Percentiles rank a stretch among this genome's conserved stretches.
Conservation (phyloP, 2,113 vertebrate genomes). For the Rhabdomys dilectus region DNA sequence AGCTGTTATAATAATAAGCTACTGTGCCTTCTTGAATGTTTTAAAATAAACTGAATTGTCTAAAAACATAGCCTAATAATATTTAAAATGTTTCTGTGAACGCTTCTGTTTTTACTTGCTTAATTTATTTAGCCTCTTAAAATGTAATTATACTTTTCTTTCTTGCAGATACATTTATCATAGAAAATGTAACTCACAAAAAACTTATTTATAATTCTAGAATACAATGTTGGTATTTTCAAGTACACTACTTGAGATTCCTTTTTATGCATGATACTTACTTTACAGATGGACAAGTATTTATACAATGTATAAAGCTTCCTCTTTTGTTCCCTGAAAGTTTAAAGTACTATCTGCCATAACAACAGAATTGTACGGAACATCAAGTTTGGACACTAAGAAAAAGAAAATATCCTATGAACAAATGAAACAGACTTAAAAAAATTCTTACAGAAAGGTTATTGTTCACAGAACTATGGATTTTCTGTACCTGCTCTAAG, state of each 20-base stretch:
- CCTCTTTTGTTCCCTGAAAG: slow-evolving; percentile 3
- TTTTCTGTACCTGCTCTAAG: background rate
- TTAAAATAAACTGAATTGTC: background rate
- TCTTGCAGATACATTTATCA: background rate
- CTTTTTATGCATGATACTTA: background rate
- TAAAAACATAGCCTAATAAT: background rate
- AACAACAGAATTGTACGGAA: slow-evolving; percentile 21
- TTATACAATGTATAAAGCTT: background rate
- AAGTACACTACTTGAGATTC: background rate
- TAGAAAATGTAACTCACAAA: background rate
- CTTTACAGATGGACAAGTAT: background rate
- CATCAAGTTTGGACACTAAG: background rate
- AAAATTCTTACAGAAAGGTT: background rate
- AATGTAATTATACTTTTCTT: slow-evolving; percentile 16
- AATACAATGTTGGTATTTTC: background rate
- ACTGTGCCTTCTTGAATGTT: background rate
- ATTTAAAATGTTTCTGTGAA: background rate
- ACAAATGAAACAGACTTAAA: background rate
- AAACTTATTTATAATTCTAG: slow-evolving; percentile 14
- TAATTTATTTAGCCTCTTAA: slow-evolving; percentile 32
- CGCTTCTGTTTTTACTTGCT: background rate
- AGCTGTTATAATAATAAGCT: background rate
- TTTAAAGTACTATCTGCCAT: background rate
- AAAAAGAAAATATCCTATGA: background rate
- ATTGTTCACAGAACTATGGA: slow-evolving; percentile 7